Percentiles rank a stretch among this genome's conserved stretches.
Evolutionary conservation across 2,888 invertebrate species (phyloP).

Genomic region (Elaeidobius kamerunicus): DNA sequence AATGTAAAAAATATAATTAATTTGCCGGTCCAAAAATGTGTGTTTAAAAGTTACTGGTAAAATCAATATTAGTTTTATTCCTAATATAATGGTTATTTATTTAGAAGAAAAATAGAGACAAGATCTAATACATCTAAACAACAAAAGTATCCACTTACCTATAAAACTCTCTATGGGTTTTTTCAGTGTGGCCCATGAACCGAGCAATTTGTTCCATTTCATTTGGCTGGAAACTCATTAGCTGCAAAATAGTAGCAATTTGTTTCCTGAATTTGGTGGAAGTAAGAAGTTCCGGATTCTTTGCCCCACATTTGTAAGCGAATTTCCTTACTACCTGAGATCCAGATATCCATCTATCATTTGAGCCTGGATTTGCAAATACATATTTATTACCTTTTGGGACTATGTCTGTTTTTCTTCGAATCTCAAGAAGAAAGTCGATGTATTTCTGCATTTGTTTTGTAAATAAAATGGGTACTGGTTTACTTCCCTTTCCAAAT

Average conservation of each 20-base stretch:
- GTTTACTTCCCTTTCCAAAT: slow-evolving; percentile 30
- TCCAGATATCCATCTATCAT: slow-evolving; percentile 31
- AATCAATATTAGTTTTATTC: not conserved
- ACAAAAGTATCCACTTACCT: slow-evolving; percentile 14
- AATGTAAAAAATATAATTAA: no score
- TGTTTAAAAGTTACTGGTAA: not conserved
- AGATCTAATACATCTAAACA: no score
- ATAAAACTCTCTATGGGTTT: slow-evolving; percentile 7
- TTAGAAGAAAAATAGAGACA: no score
- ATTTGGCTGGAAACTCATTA: slow-evolving; percentile 26
- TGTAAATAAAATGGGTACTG: slow-evolving; percentile 9
- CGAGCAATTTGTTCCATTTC: slow-evolving; percentile 31
- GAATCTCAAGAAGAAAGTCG: slow-evolving; percentile 24
- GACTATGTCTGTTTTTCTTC: slow-evolving; percentile 28
- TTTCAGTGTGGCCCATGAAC: slow-evolving; percentile 30
- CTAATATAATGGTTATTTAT: not conserved
- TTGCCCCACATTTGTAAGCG: slow-evolving; percentile 31
- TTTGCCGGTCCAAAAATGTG: not conserved
- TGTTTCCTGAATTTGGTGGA: slow-evolving; percentile 29
- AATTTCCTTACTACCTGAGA: slow-evolving; percentile 23
- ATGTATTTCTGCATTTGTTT: slow-evolving; percentile 1
- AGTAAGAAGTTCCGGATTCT: slow-evolving; percentile 29
- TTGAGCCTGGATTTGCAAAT: slow-evolving; percentile 33
- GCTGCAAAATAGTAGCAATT: slow-evolving; percentile 30
- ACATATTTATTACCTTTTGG: slow-evolving; percentile 31